Conservation (phyloP, 2,113 vertebrate species). For the Crotalus helleri region DNA sequence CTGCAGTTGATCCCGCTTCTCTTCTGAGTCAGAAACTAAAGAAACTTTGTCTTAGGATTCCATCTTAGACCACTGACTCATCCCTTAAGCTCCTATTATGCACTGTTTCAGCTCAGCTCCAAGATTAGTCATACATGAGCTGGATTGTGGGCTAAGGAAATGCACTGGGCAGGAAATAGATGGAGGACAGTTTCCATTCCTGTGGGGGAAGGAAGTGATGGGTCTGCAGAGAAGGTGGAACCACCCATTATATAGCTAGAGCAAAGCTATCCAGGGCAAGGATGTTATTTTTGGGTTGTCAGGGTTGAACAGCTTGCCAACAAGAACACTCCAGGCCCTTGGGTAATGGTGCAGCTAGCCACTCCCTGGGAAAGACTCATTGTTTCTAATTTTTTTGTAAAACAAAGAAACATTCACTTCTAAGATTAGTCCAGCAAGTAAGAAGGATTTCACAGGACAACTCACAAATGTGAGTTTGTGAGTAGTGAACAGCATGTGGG, state of each 20-base stretch:
- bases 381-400: neutral
- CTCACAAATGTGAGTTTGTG: neutral
- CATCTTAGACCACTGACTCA: neutral
- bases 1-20: neutral
- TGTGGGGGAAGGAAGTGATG: rapidly evolving
- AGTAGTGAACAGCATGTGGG: neutral
- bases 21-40: neutral
- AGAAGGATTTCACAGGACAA: neutral
- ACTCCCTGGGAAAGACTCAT: conserved; percentile 12
- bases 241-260: neutral
- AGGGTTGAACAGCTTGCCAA: neutral
- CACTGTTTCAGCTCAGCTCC: neutral
- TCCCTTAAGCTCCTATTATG: neutral
- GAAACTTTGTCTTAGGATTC: neutral
- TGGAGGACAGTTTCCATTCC: neutral
- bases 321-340: neutral
- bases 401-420: neutral
- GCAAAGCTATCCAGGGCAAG: neutral
- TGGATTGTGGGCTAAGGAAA: neutral
- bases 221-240: neutral
- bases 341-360: neutral
- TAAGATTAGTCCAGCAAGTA: neutral
- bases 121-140: neutral
- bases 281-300: conserved; percentile 14
- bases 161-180: neutral